phyloP scores from a whole-genome alignment of 2,888 invertebrate species.

The Caenorhabditis doughertyi region DNA sequence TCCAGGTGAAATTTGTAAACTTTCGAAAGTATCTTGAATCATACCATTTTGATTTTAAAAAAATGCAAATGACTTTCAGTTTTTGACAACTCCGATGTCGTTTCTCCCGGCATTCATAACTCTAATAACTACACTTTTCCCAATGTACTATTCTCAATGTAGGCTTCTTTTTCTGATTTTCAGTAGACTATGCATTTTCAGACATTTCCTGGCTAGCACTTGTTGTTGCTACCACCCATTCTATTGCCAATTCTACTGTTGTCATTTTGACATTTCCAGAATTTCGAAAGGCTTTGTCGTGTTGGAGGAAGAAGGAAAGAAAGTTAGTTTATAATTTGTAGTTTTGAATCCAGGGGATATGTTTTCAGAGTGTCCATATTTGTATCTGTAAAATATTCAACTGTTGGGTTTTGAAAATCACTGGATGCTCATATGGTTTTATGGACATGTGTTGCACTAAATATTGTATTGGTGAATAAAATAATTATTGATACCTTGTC shows the following conservation, averaged over 20 bases:
- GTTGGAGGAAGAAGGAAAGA: background rate
- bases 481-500: too few species aligned
- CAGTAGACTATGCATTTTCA: background rate
- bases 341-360: background rate
- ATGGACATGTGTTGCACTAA: too few species aligned
- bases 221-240: slow-evolving; percentile 32
- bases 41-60: too few species aligned
- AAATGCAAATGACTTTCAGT: too few species aligned
- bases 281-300: slow-evolving; percentile 25
- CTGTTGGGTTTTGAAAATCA: too few species aligned
- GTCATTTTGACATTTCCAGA: slow-evolving; percentile 41
- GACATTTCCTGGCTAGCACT: slow-evolving; percentile 32
- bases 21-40: background rate
- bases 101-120: slow-evolving; percentile 4
- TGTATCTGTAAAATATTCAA: slow-evolving; percentile 3
- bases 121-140: slow-evolving; percentile 3
- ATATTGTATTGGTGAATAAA: too few species aligned
- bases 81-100: slow-evolving; percentile 9
- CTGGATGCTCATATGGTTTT: too few species aligned
- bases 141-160: slow-evolving; percentile 23
- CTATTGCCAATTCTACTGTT: slow-evolving; percentile 30
- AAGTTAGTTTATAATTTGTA: background rate
- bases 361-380: slow-evolving; percentile 10
- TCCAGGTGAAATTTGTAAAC: background rate
- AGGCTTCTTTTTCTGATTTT: background rate